Percentiles rank a stretch among this genome's conserved stretches.
Evolutionary conservation across 2,888 invertebrate species (phyloP).

Genomic region (Tinea trinotella): DNA sequence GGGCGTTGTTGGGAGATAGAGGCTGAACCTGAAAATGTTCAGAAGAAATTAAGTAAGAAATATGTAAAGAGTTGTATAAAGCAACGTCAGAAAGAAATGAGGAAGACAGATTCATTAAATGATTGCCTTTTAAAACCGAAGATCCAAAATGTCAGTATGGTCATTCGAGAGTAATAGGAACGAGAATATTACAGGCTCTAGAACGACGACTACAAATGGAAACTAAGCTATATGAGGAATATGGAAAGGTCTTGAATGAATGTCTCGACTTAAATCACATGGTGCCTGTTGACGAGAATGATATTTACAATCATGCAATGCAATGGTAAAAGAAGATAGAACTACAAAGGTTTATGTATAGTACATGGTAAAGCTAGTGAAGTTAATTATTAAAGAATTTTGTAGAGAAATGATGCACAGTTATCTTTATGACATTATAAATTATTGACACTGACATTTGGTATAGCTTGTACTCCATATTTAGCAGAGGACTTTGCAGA

Average conservation of each 20-base stretch:
- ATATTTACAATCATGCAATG: slow-evolving; percentile 16
- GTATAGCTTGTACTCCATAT: slow-evolving; percentile 26
- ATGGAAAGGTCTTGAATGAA: slow-evolving; percentile 22
- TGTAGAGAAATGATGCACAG: slow-evolving; percentile 22
- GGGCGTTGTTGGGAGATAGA: slow-evolving; percentile 25
- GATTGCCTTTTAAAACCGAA: slow-evolving; percentile 22
- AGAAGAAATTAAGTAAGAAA: slow-evolving; percentile 21
- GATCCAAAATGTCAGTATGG: slow-evolving; percentile 23
- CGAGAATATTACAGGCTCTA: slow-evolving; percentile 22
- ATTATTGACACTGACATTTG: slow-evolving; percentile 24
- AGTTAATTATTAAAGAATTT: slow-evolving; percentile 25
- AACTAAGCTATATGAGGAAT: slow-evolving; percentile 22
- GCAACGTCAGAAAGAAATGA: slow-evolving; percentile 24
- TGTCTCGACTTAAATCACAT: slow-evolving; percentile 23
- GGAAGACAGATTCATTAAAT: slow-evolving; percentile 22
- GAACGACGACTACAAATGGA: slow-evolving; percentile 24
- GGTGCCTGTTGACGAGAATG: background rate
- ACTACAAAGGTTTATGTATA: slow-evolving; percentile 20
- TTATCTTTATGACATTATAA: slow-evolving; percentile 22
- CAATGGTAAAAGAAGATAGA: slow-evolving; percentile 17
- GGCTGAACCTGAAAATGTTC: slow-evolving; percentile 21
- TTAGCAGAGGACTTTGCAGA: slow-evolving; percentile 23
- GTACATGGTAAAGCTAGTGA: slow-evolving; percentile 22
- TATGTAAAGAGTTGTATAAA: slow-evolving; percentile 23
- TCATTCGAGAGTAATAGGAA: slow-evolving; percentile 23